These are phyloP conservation scores for Theristus sp. DNA, from an alignment of 2,888 invertebrate species.

Conservation along the genomic window DNA sequence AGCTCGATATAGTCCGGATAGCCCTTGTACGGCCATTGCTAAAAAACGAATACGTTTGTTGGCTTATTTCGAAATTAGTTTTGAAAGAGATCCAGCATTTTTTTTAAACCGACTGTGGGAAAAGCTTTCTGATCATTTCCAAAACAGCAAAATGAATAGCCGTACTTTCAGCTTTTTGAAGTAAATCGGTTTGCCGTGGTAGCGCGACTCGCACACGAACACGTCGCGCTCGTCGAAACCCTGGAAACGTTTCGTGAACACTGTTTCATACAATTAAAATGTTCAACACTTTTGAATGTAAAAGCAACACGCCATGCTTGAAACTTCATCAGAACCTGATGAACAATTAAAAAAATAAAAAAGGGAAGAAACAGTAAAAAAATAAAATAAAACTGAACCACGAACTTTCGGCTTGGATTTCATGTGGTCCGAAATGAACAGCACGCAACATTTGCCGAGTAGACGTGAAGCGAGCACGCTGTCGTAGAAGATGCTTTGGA, in stretches of 20 bases:
- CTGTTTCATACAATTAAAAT: too few species aligned
- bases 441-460: slow-evolving; percentile 68
- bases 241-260: slow-evolving; percentile 25
- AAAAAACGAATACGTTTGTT: slow-evolving; percentile 8
- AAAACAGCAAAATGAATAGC: too few species aligned
- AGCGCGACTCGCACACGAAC: slow-evolving; percentile 87
- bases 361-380: background rate
- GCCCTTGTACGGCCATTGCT: slow-evolving; percentile 18
- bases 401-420: slow-evolving; percentile 37
- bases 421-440: slow-evolving; percentile 85
- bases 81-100: too few species aligned
- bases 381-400: too few species aligned
- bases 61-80: too few species aligned
- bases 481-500: slow-evolving; percentile 73
- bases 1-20: slow-evolving; percentile 46
- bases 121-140: too few species aligned
- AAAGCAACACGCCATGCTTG: background rate
- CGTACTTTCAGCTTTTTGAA: slow-evolving; percentile 71
- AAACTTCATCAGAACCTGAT: background rate
- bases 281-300: background rate
- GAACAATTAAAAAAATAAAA: too few species aligned
- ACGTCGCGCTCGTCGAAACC: slow-evolving; percentile 75
- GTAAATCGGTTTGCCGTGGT: slow-evolving; percentile 59
- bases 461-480: slow-evolving; percentile 65
- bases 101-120: too few species aligned